Evolutionary conservation across 2,888 invertebrate species (phyloP), one percentile per base, ranked within the genome.

Genomic region (Coenonympha arcania): DNA sequence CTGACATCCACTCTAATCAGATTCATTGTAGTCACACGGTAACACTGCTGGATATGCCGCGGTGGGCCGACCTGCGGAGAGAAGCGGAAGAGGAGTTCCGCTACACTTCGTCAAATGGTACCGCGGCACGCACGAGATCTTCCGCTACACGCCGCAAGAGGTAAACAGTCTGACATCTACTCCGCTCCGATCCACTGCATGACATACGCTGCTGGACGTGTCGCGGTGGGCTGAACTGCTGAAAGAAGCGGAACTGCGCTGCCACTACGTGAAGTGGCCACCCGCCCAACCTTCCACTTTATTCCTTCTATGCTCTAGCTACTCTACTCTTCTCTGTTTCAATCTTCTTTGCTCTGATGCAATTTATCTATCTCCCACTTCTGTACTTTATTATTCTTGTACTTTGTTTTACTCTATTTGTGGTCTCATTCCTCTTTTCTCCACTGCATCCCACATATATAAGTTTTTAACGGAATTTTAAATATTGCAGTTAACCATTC

Each of bases 251-350:
- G 76, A 75, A 52, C 72, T 85, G 0, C 71, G 71, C 13, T 86
- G 85, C 47, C 64, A 68, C 42, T 86, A 83, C 67, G 58, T 68
- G 1, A 59, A 76, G 30, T n/a, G n/a, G n/a, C n/a, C 79, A 76
- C 52, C 69, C 70, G 0, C 68, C 68, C 44, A 85, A 86, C 49
- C 90, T 90, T 2, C 87, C 89, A 1, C 87, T 93, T n/a, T n/a
- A n/a, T n/a, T n/a, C n/a, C 6, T 31, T 2, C 15, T 1, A 13
- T 9, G 6, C 15, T 1, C 9, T 26, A n/a, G n/a, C 24, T 6
- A 24, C 24, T 24, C 24, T 3, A 24, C 24, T 24, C 24, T n/a
- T n/a, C n/a, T n/a, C n/a, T n/a, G n/a, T n/a, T n/a, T n/a, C n/a
- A n/a, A n/a, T n/a, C n/a, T 8, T 2, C 6, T 24, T 24, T 24